A percentile compares a stretch with the other conserved stretches of the same genome.
phyloP scores from a whole-genome alignment of 2,797 vertebrate genomes.

The Characodon lateralis region DNA sequence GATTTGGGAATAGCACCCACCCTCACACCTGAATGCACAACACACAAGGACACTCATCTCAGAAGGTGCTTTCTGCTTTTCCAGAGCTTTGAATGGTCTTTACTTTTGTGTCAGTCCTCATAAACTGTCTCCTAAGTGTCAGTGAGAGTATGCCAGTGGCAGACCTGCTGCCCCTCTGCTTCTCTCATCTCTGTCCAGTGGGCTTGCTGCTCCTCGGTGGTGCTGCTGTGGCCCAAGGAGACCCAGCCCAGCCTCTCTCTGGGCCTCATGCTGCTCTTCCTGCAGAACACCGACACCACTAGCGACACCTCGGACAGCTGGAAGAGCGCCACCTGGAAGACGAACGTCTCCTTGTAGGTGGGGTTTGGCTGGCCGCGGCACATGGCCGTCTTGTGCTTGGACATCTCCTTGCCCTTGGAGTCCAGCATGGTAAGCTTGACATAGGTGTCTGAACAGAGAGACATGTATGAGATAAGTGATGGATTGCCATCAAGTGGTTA shows the following conservation, averaged over 20 bases:
- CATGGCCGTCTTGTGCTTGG: constrained; percentile 93
- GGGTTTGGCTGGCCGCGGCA: constrained; percentile 95
- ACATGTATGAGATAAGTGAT: constrained; percentile 29
- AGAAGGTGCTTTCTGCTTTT: constrained; percentile 26
- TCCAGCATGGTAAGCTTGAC: constrained; percentile 96
- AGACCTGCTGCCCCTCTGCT: constrained; percentile 94
- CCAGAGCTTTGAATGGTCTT: not conserved
- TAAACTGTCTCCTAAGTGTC: constrained; percentile 80
- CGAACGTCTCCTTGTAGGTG: constrained; percentile 95
- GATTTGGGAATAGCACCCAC: constrained; percentile 33
- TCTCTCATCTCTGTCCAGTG: constrained; percentile 98
- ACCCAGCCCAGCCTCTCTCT: constrained; percentile 95
- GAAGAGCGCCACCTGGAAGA: constrained; percentile 97
- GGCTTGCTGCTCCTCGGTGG: constrained; percentile 91
- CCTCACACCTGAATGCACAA: constrained; percentile 45
- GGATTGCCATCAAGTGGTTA: constrained; percentile 65
- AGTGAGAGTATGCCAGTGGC: constrained; percentile 92
- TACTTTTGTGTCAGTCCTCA: not conserved
- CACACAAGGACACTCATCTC: constrained; percentile 28
- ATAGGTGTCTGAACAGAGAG: constrained; percentile 87
- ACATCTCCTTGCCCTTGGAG: constrained; percentile 98
- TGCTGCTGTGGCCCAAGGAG: constrained; percentile 94
- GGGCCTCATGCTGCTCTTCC: constrained; percentile 91
- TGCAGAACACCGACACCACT: constrained; percentile 92
- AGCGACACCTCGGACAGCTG: constrained; percentile 97